phyloP scores from a whole-genome alignment of 2,113 vertebrate species.

The Sigmodon hispidus region DNA sequence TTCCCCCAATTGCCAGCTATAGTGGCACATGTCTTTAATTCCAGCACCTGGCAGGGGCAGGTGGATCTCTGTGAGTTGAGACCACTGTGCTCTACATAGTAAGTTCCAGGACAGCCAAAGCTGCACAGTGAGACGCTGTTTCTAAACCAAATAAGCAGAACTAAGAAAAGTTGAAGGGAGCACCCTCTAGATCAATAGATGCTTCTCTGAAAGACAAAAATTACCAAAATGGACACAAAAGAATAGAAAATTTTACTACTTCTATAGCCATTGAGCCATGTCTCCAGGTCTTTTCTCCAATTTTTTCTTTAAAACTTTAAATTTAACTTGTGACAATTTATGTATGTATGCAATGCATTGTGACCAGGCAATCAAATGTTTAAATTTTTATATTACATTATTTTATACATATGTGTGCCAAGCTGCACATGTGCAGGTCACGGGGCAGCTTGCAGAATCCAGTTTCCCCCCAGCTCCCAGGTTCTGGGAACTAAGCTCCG shows the following conservation, averaged over 20 bases:
- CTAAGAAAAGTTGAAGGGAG: background rate
- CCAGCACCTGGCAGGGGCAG: background rate
- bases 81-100: background rate
- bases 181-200: background rate
- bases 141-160: background rate
- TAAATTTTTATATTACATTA: background rate
- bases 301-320: background rate
- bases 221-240: constrained; percentile 31
- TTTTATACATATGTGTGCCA: background rate
- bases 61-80: background rate
- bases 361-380: background rate
- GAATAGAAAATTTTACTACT: background rate
- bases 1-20: background rate
- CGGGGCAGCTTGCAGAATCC: background rate
- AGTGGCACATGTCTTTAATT: background rate
- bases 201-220: background rate
- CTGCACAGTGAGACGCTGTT: background rate
- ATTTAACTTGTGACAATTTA: background rate
- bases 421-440: background rate
- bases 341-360: background rate
- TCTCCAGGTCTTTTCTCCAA: no score
- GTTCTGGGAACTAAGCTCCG: background rate
- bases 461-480: background rate
- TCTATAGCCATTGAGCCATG: background rate
- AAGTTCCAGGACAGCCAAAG: background rate